phyloP scores from a whole-genome alignment of 2,113 vertebrate species.

The Hippopotamus amphibius region DNA sequence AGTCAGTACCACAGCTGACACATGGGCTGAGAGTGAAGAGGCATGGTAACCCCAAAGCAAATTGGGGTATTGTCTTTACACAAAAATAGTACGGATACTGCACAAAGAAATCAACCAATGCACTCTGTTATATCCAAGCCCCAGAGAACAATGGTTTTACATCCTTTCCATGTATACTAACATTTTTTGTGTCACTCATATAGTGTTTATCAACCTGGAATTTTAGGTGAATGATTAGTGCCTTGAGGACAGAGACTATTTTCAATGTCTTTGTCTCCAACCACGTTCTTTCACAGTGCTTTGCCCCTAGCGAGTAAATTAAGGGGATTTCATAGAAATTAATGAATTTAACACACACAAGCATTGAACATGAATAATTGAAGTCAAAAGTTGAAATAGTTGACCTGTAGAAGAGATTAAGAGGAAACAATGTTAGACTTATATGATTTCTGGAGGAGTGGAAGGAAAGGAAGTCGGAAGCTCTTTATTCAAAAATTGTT shows the following conservation, averaged over 20 bases:
- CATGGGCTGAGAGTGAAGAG: background rate
- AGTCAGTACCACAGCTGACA: background rate
- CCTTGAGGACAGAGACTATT: background rate
- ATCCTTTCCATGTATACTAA: background rate
- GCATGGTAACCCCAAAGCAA: background rate
- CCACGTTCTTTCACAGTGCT: constrained; percentile 19
- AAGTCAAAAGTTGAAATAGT: constrained; percentile 74
- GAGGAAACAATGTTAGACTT: constrained; percentile 67
- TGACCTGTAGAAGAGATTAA: constrained; percentile 72
- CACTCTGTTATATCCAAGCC: background rate
- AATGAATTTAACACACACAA: constrained; percentile 58
- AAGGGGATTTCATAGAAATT: constrained; percentile 60
- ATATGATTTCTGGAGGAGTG: constrained; percentile 31
- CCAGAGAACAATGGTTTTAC: background rate
- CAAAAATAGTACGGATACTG: background rate
- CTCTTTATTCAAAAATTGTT: constrained; percentile 55
- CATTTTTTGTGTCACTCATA: background rate
- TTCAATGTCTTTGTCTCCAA: constrained; percentile 44
- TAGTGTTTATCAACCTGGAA: background rate
- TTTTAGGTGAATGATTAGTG: background rate
- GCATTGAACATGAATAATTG: constrained; percentile 60
- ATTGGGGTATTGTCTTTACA: background rate
- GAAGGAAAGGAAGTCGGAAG: constrained; percentile 60
- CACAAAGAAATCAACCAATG: background rate
- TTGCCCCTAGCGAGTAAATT: constrained; percentile 17